phyloP scores from a whole-genome alignment of 2,797 vertebrate genomes.

The Pterois miles region DNA sequence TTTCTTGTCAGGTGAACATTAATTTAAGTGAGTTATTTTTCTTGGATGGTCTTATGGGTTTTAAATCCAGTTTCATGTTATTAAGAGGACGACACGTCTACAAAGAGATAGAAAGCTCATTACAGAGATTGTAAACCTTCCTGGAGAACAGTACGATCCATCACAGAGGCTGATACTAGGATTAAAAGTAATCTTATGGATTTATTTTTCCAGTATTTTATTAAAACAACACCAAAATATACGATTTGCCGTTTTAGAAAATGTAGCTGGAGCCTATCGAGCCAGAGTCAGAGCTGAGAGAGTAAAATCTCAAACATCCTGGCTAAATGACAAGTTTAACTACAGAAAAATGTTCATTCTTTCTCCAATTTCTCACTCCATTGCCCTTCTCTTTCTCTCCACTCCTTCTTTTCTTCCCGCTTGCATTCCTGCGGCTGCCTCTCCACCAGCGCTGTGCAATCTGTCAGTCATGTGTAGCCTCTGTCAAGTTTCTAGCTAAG shows the following conservation, averaged over 20 bases:
- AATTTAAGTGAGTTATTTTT: no score
- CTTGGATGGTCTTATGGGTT: no score
- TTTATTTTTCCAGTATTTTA: not conserved
- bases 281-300: not conserved
- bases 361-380: slow-evolving; percentile 73
- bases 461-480: slow-evolving; percentile 75
- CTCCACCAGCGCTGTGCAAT: slow-evolving; percentile 44
- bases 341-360: slow-evolving; percentile 63
- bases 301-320: slow-evolving; percentile 46
- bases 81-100: no score
- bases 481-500: slow-evolving; percentile 74
- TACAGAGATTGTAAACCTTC: not conserved
- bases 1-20: no score
- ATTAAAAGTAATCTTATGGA: not conserved
- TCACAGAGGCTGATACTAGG: not conserved
- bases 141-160: not conserved
- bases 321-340: slow-evolving; percentile 62
- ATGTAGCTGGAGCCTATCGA: not conserved
- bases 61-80: no score
- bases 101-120: no score
- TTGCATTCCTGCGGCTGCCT: slow-evolving; percentile 37
- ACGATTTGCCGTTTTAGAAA: not conserved
- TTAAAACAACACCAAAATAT: not conserved
- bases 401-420: slow-evolving; percentile 14
- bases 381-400: slow-evolving; percentile 49